phyloP scores from a whole-genome alignment of 2,113 vertebrate genomes.

The Grantiella picta region DNA sequence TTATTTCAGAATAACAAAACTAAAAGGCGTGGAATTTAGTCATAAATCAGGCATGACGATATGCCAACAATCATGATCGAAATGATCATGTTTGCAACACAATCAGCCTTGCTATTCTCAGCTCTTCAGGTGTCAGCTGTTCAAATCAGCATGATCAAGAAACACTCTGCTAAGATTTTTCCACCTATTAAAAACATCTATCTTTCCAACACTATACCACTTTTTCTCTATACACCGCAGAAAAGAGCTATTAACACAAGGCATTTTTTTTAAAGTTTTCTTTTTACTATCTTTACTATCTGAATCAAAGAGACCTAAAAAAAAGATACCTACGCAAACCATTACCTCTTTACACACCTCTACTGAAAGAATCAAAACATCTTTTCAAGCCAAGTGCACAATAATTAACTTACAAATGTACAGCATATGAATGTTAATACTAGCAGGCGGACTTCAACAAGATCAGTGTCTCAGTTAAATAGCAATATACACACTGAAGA shows the following conservation, averaged over 20 bases:
- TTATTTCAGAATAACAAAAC: neutral
- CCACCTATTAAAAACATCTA: neutral
- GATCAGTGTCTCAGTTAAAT: neutral
- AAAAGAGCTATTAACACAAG: neutral
- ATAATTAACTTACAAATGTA: neutral
- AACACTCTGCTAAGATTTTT: neutral
- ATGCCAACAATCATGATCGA: neutral
- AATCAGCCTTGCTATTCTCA: neutral
- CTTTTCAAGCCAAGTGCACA: neutral
- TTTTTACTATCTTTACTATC: neutral
- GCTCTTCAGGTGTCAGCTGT: neutral
- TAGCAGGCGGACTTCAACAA: neutral
- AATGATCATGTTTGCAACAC: neutral
- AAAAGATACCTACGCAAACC: neutral
- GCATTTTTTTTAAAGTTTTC: rapidly evolving
- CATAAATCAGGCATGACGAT: neutral
- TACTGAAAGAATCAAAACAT: neutral
- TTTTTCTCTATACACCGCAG: neutral
- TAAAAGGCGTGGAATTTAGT: neutral
- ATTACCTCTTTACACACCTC: neutral
- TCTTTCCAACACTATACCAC: neutral
- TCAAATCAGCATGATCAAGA: neutral
- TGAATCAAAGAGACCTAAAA: neutral
- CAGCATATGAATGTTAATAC: neutral
- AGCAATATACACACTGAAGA: neutral